Base-by-base conservation (phyloP, 1,140 invertebrate species). In the Drosophila takahashii region DNA sequence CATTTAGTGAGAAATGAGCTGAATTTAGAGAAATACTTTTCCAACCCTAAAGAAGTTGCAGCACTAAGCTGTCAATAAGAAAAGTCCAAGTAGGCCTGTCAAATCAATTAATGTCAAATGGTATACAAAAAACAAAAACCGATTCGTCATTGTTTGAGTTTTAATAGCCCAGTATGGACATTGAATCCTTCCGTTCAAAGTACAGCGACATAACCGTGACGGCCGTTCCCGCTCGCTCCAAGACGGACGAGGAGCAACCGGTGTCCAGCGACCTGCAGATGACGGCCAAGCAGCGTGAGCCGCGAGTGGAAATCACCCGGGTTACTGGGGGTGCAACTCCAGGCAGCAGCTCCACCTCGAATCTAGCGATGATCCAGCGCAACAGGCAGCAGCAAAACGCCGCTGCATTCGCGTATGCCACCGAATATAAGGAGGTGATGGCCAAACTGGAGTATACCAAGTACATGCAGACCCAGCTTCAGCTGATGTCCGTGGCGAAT, bases 131-230 rank as follows among this genome's bases (percentile, higher is more conserved):
- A 29, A 27, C 18, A 2, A 45, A 52, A n/a, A 18, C 2, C 11
- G 13, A 6, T 3, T 0, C 1, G 6, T 27, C 22, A 15, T 36
- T 47, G 8, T 13, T 2, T 9, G 0, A 26, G 13, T 0, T 15
- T 9, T 4, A 13, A 34, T 5, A 15, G n/a, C 0, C 1, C 1
- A 64, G 36, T 22, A 86, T 86, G 81, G 84, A 87, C 37, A 56
- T 87, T 6, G 84, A 87, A 50, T 77, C 85, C 36, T 83, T 87
- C 32, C 79, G 85, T 5, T 84, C 76, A 2, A 79, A 66, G 32
- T 87, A 87, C 53, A 89, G 72, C 51, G 84, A 87, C n/a, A 60
- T 87, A 53, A 87, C 84, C 13, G 76, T 87, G 2, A 87, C 84
- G 0, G 60, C 84, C 0, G 77, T 87, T 16, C 79, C 79, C 13